Evolutionary conservation across 2,888 invertebrate genomes (phyloP), one percentile per base, ranked within the genome.

Genomic region (Nezara viridula): DNA sequence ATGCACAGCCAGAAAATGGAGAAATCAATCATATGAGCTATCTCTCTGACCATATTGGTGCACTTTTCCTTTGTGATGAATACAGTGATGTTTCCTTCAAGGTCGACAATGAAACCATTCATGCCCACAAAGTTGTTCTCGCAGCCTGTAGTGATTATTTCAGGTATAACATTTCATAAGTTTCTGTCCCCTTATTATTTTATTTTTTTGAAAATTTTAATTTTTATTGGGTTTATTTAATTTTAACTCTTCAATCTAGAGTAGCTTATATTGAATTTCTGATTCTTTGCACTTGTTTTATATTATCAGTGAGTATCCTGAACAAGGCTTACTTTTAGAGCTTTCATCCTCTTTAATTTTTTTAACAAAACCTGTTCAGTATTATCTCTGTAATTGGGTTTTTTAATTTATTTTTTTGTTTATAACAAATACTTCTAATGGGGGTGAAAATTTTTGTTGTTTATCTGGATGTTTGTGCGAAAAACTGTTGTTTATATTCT

Each of bases 91-190:
- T 99, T 89, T 96, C 96, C 0, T 94, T 99, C 89, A 93, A 98
- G 60, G 97, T 99, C 86, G 98, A 98, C 92, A 96, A 96, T 90
- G 94, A 95, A 52, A 92, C 92, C 91, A 95, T 96, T 90, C 94
- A 94, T 91, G 96, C 95, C 24, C 97, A 97, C 92, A 95, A 95
- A 93, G 95, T 98, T 10, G 97, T 99, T 91, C 94, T 99, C 89
- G 99, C 99, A 0, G 97, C 98, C 49, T 95, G 99, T 92, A 98
- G 98, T 92, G 97, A 98, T 92, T 99, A 99, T 93, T 99, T 99
- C 93, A 94, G 98, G 93, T 98, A 96, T 44, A 77, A 9, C n/a
- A 44, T 40, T 19, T 93, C 96, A 60, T 94, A 55, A 24, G 55
- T 55, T 55, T 96, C 16, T 96, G 96, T n/a, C 94, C 96, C 93